Evolutionary conservation across 2,888 invertebrate genomes (phyloP).

Genomic region (Ectemnius continuus): DNA sequence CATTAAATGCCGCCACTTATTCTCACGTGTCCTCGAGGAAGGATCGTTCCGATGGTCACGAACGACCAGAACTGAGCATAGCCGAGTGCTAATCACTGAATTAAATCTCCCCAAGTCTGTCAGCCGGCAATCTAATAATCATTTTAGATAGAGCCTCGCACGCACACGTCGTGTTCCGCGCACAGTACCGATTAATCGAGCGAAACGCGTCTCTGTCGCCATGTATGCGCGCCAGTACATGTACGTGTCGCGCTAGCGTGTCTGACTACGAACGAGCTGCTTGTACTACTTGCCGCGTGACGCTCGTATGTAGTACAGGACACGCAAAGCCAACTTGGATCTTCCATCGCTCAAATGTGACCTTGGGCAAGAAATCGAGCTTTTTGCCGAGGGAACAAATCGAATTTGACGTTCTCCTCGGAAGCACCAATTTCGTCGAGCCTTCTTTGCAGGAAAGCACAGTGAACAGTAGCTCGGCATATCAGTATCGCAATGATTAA

Average conservation of each 20-base stretch:
- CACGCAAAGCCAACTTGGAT: too few species aligned
- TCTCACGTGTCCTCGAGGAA: constrained; percentile 6
- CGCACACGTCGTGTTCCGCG: background rate
- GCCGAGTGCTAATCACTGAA: background rate
- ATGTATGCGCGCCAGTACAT: background rate
- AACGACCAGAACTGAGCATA: background rate
- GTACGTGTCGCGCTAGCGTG: background rate
- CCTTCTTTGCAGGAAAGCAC: background rate
- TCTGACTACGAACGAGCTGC: background rate
- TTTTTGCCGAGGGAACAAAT: constrained; percentile 5
- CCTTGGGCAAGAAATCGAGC: too few species aligned
- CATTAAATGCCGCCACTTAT: constrained; percentile 19
- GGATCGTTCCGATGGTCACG: constrained; percentile 13
- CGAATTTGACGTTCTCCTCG: constrained; percentile 8
- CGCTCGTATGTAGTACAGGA: too few species aligned
- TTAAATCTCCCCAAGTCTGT: constrained; percentile 27
- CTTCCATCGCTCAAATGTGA: too few species aligned
- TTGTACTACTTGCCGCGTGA: background rate
- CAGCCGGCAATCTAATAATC: constrained; percentile 19
- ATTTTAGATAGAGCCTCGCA: constrained; percentile 13
- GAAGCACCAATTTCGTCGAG: constrained; percentile 11
- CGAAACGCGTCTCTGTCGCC: constrained; percentile 28
- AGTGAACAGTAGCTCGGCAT: constrained; percentile 15
- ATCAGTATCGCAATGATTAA: constrained; percentile 42
- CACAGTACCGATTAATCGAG: constrained; percentile 24